phyloP scores from a whole-genome alignment of 1,140 invertebrate species.

The Hyles vespertilio region DNA sequence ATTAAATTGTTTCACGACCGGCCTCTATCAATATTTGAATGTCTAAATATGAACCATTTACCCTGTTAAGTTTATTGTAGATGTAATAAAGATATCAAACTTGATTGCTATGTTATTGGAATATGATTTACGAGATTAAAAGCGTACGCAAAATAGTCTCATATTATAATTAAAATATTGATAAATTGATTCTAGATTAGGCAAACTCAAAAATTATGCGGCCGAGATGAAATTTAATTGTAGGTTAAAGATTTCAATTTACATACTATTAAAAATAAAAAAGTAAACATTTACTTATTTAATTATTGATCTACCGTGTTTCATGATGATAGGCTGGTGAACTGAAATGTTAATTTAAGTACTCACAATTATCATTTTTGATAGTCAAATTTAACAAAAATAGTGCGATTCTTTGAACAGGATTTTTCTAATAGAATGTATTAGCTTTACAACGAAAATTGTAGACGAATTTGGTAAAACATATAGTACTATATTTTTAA shows the following conservation, averaged over 20 bases:
- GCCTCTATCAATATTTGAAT: conserved; percentile 31
- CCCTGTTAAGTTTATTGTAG: conserved; percentile 50
- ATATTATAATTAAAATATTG: conserved; percentile 39
- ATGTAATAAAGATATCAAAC: conserved; percentile 62
- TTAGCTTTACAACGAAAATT: too few species aligned
- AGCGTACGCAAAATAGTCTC: conserved; percentile 26
- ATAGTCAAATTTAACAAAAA: too few species aligned
- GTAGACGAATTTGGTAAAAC: too few species aligned
- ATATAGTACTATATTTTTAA: too few species aligned
- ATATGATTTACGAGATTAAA: conserved; percentile 47
- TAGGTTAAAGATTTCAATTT: neutral
- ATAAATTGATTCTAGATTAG: conserved; percentile 11
- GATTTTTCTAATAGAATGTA: too few species aligned
- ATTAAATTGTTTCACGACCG: conserved; percentile 3
- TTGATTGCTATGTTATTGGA: conserved; percentile 52
- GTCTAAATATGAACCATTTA: conserved; percentile 38
- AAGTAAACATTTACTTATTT: neutral
- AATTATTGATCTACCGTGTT: neutral
- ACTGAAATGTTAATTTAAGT: too few species aligned
- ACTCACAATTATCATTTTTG: too few species aligned
- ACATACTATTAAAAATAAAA: neutral
- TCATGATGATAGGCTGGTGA: too few species aligned
- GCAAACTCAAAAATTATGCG: conserved; percentile 10
- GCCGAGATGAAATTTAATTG: conserved; percentile 4
- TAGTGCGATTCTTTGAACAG: too few species aligned